Evolutionary conservation across 2,888 invertebrate genomes (phyloP).

Genomic region (Eupithecia vulgata): DNA sequence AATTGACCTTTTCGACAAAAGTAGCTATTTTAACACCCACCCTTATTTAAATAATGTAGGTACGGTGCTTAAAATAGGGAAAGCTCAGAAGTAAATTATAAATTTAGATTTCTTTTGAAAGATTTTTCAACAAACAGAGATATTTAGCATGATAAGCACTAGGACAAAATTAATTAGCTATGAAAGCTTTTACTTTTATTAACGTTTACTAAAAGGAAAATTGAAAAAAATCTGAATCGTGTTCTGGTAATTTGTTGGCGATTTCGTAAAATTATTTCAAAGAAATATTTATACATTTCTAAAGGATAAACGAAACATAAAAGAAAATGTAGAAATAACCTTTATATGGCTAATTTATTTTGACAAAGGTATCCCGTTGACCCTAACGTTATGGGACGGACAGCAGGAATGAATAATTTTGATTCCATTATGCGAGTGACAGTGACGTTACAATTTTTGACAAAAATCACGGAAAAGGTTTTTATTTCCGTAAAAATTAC

Average conservation of each 20-base stretch:
- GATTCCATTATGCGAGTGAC: conserved; percentile 37
- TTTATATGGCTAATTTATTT: conserved; percentile 48
- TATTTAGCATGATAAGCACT: not conserved
- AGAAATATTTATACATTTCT: conserved; percentile 28
- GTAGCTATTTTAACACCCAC: conserved; percentile 15
- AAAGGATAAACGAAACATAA: conserved; percentile 36
- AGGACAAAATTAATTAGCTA: conserved; percentile 1
- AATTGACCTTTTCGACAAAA: conserved; percentile 14
- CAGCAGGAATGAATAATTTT: conserved; percentile 46
- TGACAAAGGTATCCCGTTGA: conserved; percentile 47
- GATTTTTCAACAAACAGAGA: conserved; percentile 5
- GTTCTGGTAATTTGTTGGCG: conserved; percentile 8
- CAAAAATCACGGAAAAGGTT: conserved; percentile 22
- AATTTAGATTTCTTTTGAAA: conserved; percentile 23
- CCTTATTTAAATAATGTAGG: conserved; percentile 18
- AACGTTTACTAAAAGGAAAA: not conserved
- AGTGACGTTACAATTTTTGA: conserved; percentile 19
- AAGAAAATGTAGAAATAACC: conserved; percentile 44
- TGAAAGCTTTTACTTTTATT: not conserved
- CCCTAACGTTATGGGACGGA: conserved; percentile 41
- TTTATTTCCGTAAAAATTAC: conserved; percentile 4
- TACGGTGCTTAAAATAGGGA: conserved; percentile 13
- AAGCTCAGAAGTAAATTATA: conserved; percentile 21
- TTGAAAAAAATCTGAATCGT: not conserved
- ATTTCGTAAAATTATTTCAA: conserved; percentile 27